A percentile compares a stretch with the other conserved stretches of the same genome.
Evolutionary conservation across 2,888 invertebrate genomes (phyloP).

Genomic region (Drosophila meridionalis): DNA sequence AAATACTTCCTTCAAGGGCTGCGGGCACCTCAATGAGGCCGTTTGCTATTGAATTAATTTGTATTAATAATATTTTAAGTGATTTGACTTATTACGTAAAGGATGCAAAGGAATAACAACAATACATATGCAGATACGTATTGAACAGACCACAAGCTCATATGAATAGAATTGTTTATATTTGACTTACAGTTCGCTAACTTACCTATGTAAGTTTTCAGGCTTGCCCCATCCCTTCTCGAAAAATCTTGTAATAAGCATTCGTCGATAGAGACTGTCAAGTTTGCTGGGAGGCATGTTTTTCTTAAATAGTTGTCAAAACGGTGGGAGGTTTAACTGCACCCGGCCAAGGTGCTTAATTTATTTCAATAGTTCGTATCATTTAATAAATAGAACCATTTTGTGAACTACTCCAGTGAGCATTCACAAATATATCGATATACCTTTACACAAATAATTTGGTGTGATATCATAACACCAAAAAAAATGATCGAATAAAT

Average conservation of each 20-base stretch:
- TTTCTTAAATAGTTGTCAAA: constrained; percentile 32
- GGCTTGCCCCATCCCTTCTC: constrained; percentile 99
- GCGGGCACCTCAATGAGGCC: neutral
- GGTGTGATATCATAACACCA: neutral
- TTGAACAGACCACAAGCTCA: neutral
- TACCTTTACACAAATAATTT: neutral
- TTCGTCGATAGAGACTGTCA: constrained; percentile 93
- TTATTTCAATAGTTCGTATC: constrained; percentile 32
- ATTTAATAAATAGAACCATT: constrained; percentile 7
- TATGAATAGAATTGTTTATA: constrained; percentile 5
- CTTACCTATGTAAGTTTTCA: constrained; percentile 93
- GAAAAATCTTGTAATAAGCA: constrained; percentile 95
- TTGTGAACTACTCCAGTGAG: constrained; percentile 20
- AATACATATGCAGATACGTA: constrained; percentile 7
- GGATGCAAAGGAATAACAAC: constrained; percentile 14
- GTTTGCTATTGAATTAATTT: neutral
- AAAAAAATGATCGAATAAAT: neutral
- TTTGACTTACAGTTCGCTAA: constrained; percentile 9
- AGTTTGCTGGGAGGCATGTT: constrained; percentile 88
- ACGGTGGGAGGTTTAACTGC: constrained; percentile 18
- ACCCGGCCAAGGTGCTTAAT: constrained; percentile 20
- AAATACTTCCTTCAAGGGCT: neutral
- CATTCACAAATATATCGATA: constrained; percentile 23
- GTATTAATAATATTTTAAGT: neutral
- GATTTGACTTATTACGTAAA: constrained; percentile 38